Conservation (phyloP, 2,797 vertebrate genomes). For the Gadopsis bispinosus region DNA sequence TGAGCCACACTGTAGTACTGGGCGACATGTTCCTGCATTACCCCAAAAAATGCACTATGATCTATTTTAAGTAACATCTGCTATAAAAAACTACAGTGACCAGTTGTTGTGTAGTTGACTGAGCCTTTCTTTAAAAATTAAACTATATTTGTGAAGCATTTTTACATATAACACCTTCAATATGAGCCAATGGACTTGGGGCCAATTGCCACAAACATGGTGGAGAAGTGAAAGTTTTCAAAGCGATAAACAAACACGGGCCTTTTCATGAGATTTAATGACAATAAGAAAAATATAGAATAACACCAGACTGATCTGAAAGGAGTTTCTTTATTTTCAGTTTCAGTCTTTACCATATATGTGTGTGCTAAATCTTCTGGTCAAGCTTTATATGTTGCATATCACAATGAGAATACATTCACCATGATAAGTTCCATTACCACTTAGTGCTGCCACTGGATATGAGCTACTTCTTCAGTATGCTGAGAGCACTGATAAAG, state of each 20-base stretch:
- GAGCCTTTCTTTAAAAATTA: neutral
- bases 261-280: neutral
- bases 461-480: conserved; percentile 19
- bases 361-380: neutral
- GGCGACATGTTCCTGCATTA: neutral
- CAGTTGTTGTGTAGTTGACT: neutral
- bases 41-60: neutral
- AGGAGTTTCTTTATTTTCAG: neutral
- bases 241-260: neutral
- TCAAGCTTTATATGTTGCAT: neutral
- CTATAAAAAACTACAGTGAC: neutral
- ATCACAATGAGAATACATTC: neutral
- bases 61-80: neutral
- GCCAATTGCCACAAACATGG: neutral
- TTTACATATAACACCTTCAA: neutral
- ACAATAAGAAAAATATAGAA: neutral
- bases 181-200: neutral
- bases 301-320: neutral
- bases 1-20: neutral
- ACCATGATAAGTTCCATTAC: conserved; percentile 28
- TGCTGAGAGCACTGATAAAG: conserved; percentile 32
- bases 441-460: neutral
- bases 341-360: neutral
- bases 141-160: neutral
- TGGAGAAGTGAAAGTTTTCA: neutral